Conservation (phyloP, 2,113 vertebrate genomes). For the Nycticorax nycticorax region DNA sequence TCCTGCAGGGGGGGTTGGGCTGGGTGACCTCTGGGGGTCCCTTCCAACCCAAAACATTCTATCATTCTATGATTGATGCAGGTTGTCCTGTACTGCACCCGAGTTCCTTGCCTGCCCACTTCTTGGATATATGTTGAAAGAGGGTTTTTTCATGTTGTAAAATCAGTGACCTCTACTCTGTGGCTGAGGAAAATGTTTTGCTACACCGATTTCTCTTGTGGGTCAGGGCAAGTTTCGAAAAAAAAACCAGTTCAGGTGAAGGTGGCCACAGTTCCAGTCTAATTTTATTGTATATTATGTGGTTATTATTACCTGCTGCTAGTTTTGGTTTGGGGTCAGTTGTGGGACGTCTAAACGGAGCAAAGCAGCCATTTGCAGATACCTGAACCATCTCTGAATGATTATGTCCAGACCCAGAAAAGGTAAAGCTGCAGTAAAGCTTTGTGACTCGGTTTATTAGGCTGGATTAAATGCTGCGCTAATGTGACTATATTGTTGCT, state of each 20-base stretch:
- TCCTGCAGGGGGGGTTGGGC: too few species aligned
- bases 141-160: background rate
- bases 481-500: background rate
- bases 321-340: background rate
- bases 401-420: background rate
- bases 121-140: background rate
- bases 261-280: too few species aligned
- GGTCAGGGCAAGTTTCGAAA: background rate
- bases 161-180: background rate
- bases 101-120: fast-evolving
- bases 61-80: too few species aligned
- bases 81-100: too few species aligned
- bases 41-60: too few species aligned
- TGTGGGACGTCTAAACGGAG: too few species aligned
- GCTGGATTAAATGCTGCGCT: background rate
- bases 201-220: background rate
- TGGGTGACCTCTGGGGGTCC: too few species aligned
- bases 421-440: background rate
- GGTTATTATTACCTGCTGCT: background rate
- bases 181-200: background rate
- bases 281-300: background rate
- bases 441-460: background rate
- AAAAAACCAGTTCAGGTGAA: background rate
- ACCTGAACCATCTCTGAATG: background rate
- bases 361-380: background rate